Conservation (phyloP, 1,140 invertebrate genomes). For the Sitophilus oryzae region DNA sequence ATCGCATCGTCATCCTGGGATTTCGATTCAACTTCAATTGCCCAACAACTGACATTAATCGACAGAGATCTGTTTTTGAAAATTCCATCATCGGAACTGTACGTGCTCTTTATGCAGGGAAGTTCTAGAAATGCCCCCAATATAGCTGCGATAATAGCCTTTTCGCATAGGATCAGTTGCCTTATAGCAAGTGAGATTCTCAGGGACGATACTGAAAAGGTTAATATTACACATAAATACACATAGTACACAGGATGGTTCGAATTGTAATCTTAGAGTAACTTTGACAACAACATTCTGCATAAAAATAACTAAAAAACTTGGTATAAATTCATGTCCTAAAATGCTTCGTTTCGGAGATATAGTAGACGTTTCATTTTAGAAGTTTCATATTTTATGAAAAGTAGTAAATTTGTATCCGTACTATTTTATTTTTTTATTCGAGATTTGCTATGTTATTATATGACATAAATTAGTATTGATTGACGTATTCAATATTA, state of each 20-base stretch:
- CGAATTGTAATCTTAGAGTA: neutral
- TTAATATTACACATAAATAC: too few species aligned
- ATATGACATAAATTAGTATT: too few species aligned
- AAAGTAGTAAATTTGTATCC: too few species aligned
- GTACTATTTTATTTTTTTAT: too few species aligned
- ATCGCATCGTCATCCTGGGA: slow-evolving; percentile 47
- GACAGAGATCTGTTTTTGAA: slow-evolving; percentile 51
- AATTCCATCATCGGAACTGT: slow-evolving; percentile 45
- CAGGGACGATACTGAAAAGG: slow-evolving; percentile 39
- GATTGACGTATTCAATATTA: too few species aligned
- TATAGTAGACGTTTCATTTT: too few species aligned
- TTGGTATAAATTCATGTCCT: too few species aligned
- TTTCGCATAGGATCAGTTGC: slow-evolving; percentile 50
- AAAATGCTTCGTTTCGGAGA: too few species aligned
- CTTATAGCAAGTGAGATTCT: slow-evolving; percentile 49
- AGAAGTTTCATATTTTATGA: too few species aligned
- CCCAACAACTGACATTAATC: slow-evolving; percentile 49
- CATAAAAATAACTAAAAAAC: too few species aligned
- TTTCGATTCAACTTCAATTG: slow-evolving; percentile 48
- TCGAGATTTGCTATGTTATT: too few species aligned
- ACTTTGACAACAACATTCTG: neutral
- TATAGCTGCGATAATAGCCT: slow-evolving; percentile 48
- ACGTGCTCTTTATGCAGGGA: slow-evolving; percentile 44
- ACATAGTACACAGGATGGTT: too few species aligned
- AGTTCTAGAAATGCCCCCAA: slow-evolving; percentile 49